Conservation (phyloP, 2,113 vertebrate genomes). For the Microtus ochrogaster region DNA sequence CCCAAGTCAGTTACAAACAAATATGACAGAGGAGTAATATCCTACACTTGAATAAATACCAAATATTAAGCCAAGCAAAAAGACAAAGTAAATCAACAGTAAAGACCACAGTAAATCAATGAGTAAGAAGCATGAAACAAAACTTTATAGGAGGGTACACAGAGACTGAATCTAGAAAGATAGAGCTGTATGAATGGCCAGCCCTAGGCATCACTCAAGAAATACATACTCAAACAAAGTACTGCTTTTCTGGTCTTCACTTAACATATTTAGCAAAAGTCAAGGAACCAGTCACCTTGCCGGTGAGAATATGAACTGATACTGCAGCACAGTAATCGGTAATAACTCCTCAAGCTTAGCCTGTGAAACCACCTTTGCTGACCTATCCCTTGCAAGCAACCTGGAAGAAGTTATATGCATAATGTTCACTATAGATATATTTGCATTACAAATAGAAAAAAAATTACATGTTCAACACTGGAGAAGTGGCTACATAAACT, state of each 20-base stretch:
- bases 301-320: neutral
- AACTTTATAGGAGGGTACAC: neutral
- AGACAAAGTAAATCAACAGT: neutral
- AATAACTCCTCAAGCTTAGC: neutral
- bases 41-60: neutral
- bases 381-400: neutral
- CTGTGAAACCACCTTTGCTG: neutral
- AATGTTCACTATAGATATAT: neutral
- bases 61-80: neutral
- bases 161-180: neutral
- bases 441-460: neutral
- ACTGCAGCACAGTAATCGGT: neutral
- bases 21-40: constrained; percentile 6
- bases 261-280: neutral
- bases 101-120: neutral
- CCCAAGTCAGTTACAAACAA: constrained; percentile 43
- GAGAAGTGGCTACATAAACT: neutral
- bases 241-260: neutral
- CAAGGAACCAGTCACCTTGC: neutral
- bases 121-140: neutral
- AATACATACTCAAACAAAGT: neutral
- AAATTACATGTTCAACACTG: neutral
- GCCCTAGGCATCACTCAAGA: neutral
- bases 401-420: neutral
- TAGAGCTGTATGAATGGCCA: neutral